Base-by-base conservation (phyloP, 2,888 invertebrate genomes). In the Diploptera punctata region DNA sequence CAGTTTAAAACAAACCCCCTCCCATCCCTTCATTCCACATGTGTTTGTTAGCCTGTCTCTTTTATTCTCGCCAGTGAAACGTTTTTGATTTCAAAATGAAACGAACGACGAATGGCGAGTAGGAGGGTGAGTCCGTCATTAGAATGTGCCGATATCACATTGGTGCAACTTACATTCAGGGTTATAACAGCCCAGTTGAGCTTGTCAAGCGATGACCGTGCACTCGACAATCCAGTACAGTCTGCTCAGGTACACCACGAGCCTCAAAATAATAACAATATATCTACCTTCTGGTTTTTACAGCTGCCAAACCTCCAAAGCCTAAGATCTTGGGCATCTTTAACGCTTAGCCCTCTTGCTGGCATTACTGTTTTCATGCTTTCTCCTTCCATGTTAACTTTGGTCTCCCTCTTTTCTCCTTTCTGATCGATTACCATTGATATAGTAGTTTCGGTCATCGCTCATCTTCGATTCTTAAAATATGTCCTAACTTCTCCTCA, bases 1-100 rank as follows among this genome's bases (percentile, higher is more conserved):
- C 65, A 65, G 65, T 65, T 65, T 65, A 65, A 65, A 65, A 65
- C 65, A 43, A 43, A 38, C 69, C 54, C 19, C 43, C 44, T 13
- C 57, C 52, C 31, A 26, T 13, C 31, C 52, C 49, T n/a, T 29
- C 68, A 57, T 26, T 57, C 62, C 44, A 47, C 62, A 61, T 70
- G 70, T 70, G 70, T 70, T 60, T 61, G 60, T 54, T 70, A 57
- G 69, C 60, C 69, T 69, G 54, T 54, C 69, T 62, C 70, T 70
- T 70, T 70, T 70, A 70, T 70, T 70, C 61, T 62, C 62, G 62
- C 70, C 70, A 70, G 70, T 61, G 70, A 54, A 70, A 70, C 70
- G 70, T 70, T 70, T 67, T 70, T 61, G 62, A 70, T 69, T n/a
- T 69, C 69, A 69, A 69, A 69, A 69, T 60, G 69, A 69, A 69